These are phyloP conservation scores for Meloidogyne floridensis DNA, from an alignment of 1,140 invertebrate genomes.

Conservation along the genomic window DNA sequence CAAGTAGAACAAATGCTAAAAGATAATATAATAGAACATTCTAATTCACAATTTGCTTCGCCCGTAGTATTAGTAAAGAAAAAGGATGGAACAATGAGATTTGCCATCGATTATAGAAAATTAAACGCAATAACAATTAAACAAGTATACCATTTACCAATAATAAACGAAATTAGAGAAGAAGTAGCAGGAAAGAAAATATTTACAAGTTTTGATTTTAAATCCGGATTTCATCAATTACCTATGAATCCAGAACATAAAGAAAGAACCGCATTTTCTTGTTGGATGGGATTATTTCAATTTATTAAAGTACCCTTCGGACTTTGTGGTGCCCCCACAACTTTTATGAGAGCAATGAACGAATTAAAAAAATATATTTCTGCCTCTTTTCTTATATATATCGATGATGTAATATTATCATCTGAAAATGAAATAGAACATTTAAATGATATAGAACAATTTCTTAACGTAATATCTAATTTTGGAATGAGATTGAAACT, in stretches of 20 bases:
- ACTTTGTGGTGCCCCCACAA: conserved; percentile 16
- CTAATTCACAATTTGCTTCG: conserved; percentile 4
- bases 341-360: conserved; percentile 41
- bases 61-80: conserved; percentile 7
- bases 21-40: conserved; percentile 5
- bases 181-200: conserved; percentile 21
- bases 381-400: conserved; percentile 27
- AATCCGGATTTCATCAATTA: conserved; percentile 28
- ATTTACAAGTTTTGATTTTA: conserved; percentile 26
- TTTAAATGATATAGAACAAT: conserved; percentile 33
- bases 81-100: background rate
- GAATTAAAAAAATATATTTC: conserved; percentile 29
- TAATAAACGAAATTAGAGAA: conserved; percentile 26
- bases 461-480: conserved; percentile 1
- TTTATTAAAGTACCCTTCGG: conserved; percentile 42
- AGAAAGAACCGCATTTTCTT: conserved; percentile 35
- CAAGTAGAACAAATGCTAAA: conserved; percentile 12
- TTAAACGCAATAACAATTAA: conserved; percentile 29
- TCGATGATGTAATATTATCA: conserved; percentile 26
- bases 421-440: conserved; percentile 27
- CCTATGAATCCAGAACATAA: conserved; percentile 12
- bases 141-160: conserved; percentile 26
- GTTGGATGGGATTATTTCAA: conserved; percentile 35
- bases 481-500: conserved; percentile 23
- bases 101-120: conserved; percentile 26